Evolutionary conservation across 2,797 vertebrate species (phyloP), one percentile per base, ranked within the genome.

Genomic region (Apogon talboti): DNA sequence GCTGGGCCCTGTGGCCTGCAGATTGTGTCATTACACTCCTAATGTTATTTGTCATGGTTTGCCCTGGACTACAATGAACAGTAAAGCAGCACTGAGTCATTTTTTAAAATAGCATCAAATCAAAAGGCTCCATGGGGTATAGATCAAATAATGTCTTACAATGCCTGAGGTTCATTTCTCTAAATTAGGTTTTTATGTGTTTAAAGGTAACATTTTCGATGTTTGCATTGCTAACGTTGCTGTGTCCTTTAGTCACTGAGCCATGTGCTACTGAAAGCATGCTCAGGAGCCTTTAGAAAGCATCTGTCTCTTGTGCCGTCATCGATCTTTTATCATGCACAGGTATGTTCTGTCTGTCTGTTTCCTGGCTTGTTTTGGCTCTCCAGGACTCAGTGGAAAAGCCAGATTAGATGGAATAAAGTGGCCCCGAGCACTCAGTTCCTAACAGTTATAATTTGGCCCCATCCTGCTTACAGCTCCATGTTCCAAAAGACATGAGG

Each of bases 281-380:
- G 45, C 55, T 71, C 47, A 60, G 49, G 62, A 69, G 56, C 66
- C 59, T 55, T 64, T 78, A 78, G 64, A 81, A 74, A 82, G 71
- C 68, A 52, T 48, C 74, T 61, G 59, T 79, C 59, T 69, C 58
- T 60, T 65, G 66, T 57, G 56, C 70, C 21, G 60, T 41, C 71
- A 55, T 74, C 44, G 14, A 49, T 78, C 63, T 82, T 55, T 73
- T 71, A 60, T 63, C 66, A 47, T 42, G 70, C 48, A 63, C 73
- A 86, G 87, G 81, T 89, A 86, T 79, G 83, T 71, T 64, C 62
- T n/a, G 18, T 65, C 46, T 71, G 43, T 70, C 76, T 74, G 70
- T 65, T 83, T 73, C 74, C 81, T 72, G 74, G 74, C 48, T 82
- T 74, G 67, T 79, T 78, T 65, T 14, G 47, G 38, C 74, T 84